Conservation (phyloP, 2,113 vertebrate genomes). For the Zootoca vivipara region DNA sequence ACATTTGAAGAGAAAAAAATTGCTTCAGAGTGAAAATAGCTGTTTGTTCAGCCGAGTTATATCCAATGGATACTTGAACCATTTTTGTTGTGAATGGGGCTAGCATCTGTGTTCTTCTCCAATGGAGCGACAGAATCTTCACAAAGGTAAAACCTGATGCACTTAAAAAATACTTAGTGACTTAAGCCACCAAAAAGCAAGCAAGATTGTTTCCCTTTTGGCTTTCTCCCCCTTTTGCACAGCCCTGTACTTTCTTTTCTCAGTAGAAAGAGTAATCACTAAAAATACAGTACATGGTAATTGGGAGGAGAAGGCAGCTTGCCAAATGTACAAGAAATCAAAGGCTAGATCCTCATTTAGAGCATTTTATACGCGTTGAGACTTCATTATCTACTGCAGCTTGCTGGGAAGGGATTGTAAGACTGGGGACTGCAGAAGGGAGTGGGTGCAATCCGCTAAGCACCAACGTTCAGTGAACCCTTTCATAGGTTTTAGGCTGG, state of each 20-base stretch:
- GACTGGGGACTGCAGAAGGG: background rate
- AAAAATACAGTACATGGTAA: constrained; percentile 20
- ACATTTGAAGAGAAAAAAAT: background rate
- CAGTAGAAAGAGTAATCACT: constrained; percentile 28
- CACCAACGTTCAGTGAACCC: background rate
- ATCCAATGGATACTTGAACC: background rate
- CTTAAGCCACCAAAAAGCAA: constrained; percentile 8
- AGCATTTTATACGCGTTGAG: constrained; percentile 12
- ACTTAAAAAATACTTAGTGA: background rate
- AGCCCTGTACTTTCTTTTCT: background rate
- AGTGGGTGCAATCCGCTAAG: background rate
- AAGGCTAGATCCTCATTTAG: constrained; percentile 11
- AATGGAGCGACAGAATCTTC: constrained; percentile 3
- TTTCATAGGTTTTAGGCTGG: background rate
- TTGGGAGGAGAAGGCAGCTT: constrained; percentile 19
- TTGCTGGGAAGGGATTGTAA: background rate
- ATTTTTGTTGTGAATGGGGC: background rate
- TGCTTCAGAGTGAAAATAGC: background rate
- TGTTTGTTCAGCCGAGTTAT: constrained; percentile 8
- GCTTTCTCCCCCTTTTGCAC: background rate
- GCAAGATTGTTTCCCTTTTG: background rate
- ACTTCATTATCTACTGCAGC: constrained; percentile 5
- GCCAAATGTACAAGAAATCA: constrained; percentile 12
- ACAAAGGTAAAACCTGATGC: constrained; percentile 13
- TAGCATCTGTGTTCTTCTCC: constrained; percentile 2